These are phyloP conservation scores for Psittacus erithacus DNA, from an alignment of 2,113 vertebrate species.

Conservation along the genomic window DNA sequence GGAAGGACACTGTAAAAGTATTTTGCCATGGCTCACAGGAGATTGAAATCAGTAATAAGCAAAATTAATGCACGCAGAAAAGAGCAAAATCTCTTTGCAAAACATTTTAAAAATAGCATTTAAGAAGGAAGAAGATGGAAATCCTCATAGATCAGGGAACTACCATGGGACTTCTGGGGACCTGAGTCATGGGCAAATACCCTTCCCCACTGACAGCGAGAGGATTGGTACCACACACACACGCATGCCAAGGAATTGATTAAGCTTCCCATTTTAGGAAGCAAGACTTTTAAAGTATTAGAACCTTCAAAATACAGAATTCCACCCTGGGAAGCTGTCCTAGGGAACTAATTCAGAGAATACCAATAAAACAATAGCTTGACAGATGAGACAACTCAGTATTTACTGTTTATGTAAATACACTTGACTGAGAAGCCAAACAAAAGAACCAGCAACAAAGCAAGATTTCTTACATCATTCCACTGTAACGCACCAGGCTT, in stretches of 20 bases:
- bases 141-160: not conserved
- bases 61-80: not conserved
- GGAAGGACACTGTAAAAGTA: not conserved
- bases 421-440: not conserved
- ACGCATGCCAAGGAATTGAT: not conserved
- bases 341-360: not conserved
- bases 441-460: not conserved
- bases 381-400: not conserved
- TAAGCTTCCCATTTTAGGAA: not conserved
- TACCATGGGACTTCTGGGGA: accelerated
- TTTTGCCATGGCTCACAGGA: not conserved
- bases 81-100: not conserved
- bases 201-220: not conserved
- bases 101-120: not conserved
- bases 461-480: not conserved
- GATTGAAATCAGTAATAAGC: not conserved
- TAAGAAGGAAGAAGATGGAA: not conserved
- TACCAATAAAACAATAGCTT: not conserved
- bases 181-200: not conserved
- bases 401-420: not conserved
- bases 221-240: not conserved
- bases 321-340: not conserved
- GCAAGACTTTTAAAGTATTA: not conserved
- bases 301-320: not conserved
- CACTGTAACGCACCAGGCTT: not conserved